These are phyloP conservation scores for Cryptus armator DNA, from an alignment of 2,888 invertebrate species.

Conservation along the genomic window DNA sequence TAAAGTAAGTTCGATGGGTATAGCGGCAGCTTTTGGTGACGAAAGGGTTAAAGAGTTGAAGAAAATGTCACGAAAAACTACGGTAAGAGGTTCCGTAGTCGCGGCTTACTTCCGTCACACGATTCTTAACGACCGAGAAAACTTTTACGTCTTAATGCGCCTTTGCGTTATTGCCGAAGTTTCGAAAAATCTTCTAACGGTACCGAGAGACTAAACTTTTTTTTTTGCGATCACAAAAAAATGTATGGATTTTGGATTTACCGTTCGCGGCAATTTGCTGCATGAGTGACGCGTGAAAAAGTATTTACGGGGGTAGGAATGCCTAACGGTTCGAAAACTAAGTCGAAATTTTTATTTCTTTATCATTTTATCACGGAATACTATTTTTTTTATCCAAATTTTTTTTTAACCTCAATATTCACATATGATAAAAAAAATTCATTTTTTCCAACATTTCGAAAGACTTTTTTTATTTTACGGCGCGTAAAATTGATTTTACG, in stretches of 20 bases:
- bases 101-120: slow-evolving; percentile 18
- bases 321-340: neutral
- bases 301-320: neutral
- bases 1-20: neutral
- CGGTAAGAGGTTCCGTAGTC: slow-evolving; percentile 5
- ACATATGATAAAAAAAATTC: too few relatives aligned
- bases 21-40: slow-evolving; percentile 13
- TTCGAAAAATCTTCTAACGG: slow-evolving; percentile 26
- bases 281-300: neutral
- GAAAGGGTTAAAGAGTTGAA: slow-evolving; percentile 47
- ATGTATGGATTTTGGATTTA: slow-evolving; percentile 26
- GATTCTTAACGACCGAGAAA: slow-evolving; percentile 27
- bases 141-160: neutral
- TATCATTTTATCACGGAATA: too few relatives aligned
- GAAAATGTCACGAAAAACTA: slow-evolving; percentile 40
- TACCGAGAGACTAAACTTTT: neutral
- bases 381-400: too few relatives aligned
- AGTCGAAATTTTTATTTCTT: neutral
- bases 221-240: slow-evolving; percentile 28
- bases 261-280: slow-evolving; percentile 14
- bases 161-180: neutral
- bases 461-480: neutral
- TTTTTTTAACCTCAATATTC: too few relatives aligned
- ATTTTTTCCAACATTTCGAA: too few relatives aligned
- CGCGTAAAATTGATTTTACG: too few relatives aligned